Percentiles rank a stretch among this genome's conserved stretches.
Conservation (phyloP, 1,140 invertebrate species). For the Solen grandis region DNA sequence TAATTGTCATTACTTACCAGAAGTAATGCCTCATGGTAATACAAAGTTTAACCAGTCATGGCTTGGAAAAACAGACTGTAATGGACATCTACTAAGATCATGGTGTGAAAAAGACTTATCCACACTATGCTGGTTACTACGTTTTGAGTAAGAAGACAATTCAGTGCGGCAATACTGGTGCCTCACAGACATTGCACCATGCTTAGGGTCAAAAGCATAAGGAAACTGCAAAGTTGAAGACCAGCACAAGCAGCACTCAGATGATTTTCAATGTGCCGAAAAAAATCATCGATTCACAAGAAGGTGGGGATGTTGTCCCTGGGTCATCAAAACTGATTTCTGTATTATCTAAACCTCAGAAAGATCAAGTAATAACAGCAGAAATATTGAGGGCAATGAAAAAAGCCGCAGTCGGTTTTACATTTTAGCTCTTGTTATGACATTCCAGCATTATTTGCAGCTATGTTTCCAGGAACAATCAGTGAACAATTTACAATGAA, state of each 20-base stretch:
- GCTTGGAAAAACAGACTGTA: too few species aligned
- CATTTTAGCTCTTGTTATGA: constrained; percentile 24
- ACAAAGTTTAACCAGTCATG: background rate
- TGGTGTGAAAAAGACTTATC: constrained; percentile 17
- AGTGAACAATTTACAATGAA: constrained; percentile 25
- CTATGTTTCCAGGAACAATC: constrained; percentile 27
- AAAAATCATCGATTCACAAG: background rate
- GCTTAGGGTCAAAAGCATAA: too few species aligned
- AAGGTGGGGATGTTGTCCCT: constrained; percentile 12
- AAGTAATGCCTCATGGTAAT: too few species aligned
- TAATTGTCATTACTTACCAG: too few species aligned
- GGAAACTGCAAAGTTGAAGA: too few species aligned
- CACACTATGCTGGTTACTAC: constrained; percentile 13
- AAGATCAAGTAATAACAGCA: constrained; percentile 24
- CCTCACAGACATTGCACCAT: constrained; percentile 8
- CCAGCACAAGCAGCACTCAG: too few species aligned
- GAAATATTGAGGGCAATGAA: constrained; percentile 10
- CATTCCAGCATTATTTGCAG: constrained; percentile 6
- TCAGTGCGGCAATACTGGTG: too few species aligned
- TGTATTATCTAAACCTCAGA: background rate
- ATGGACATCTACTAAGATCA: constrained; percentile 10
- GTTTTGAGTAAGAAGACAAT: constrained; percentile 15
- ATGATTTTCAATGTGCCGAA: constrained; percentile 4
- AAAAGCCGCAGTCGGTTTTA: constrained; percentile 10
- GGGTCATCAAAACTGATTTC: constrained; percentile 17